These are phyloP conservation scores for Lepidocyrtoides sp. DNA, from an alignment of 2,888 invertebrate genomes.

Conservation along the genomic window DNA sequence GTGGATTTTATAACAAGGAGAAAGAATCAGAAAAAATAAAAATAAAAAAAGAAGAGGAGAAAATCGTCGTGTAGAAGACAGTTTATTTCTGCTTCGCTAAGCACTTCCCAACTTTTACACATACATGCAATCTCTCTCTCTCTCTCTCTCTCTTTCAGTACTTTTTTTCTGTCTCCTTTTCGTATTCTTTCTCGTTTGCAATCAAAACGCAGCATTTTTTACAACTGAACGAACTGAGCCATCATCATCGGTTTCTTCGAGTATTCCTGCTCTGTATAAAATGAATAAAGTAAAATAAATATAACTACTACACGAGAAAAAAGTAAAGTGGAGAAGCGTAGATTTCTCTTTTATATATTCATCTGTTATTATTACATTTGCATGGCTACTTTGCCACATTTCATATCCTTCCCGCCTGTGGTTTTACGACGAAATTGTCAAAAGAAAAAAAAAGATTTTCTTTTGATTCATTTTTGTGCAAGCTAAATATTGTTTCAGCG, in stretches of 20 bases:
- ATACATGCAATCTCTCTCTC: slow-evolving; percentile 5
- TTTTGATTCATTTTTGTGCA: not conserved
- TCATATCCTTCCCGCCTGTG: slow-evolving; percentile 52
- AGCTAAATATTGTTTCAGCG: not conserved
- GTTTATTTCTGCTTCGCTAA: slow-evolving; percentile 74
- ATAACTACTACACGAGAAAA: no score
- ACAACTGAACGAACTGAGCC: slow-evolving; percentile 29
- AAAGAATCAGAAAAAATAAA: not conserved
- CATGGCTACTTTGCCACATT: slow-evolving; percentile 67
- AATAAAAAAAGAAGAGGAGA: slow-evolving; percentile 43
- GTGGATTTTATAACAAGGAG: slow-evolving; percentile 38
- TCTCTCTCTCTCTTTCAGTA: slow-evolving; percentile 2
- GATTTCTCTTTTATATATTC: not conserved
- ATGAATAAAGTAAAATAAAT: no score
- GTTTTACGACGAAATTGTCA: slow-evolving; percentile 40
- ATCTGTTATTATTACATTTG: slow-evolving; percentile 54
- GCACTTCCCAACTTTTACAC: slow-evolving; percentile 66
- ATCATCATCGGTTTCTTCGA: not conserved
- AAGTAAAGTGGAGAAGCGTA: no score
- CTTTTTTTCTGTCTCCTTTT: not conserved
- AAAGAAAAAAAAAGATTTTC: slow-evolving; percentile 9
- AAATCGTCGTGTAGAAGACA: slow-evolving; percentile 62
- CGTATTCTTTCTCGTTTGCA: slow-evolving; percentile 47
- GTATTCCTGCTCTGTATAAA: no score
- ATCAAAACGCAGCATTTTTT: slow-evolving; percentile 55